phyloP scores from a whole-genome alignment of 2,888 invertebrate species.

The Leptinotarsa rubiginosa region DNA sequence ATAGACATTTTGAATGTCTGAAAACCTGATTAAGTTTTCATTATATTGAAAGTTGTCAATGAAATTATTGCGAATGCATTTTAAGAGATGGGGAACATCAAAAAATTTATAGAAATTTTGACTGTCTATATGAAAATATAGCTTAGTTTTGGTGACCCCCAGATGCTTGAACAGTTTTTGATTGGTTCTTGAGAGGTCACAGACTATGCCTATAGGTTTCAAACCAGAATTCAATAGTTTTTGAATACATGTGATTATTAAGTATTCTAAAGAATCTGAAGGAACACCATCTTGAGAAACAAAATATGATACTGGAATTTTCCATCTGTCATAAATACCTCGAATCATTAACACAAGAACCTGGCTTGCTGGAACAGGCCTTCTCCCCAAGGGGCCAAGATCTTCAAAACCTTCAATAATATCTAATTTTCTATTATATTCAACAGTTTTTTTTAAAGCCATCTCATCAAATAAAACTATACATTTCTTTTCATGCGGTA shows the following conservation, averaged over 20 bases:
- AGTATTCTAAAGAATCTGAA: not conserved
- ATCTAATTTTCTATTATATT: no score
- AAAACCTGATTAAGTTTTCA: not conserved
- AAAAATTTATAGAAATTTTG: not conserved
- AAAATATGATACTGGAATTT: not conserved
- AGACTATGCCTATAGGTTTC: not conserved
- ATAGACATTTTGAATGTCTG: not conserved
- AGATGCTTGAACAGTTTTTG: not conserved
- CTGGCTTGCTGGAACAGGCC: not conserved
- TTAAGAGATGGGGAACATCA: not conserved
- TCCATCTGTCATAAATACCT: not conserved
- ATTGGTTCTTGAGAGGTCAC: not conserved
- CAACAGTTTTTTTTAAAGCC: no score
- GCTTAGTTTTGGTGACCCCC: not conserved
- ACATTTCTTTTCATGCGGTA: not conserved
- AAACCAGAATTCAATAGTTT: not conserved
- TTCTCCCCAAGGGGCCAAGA: not conserved
- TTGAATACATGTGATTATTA: not conserved
- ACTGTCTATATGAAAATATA: not conserved
- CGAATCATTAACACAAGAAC: not conserved
- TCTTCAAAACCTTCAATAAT: not conserved
- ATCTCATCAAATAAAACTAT: not conserved
- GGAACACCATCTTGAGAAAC: not conserved
- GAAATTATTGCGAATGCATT: not conserved
- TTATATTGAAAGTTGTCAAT: not conserved